Percentiles rank a stretch among this genome's conserved stretches.
phyloP scores from a whole-genome alignment of 1,140 invertebrate genomes.

The Pararge aegeria region DNA sequence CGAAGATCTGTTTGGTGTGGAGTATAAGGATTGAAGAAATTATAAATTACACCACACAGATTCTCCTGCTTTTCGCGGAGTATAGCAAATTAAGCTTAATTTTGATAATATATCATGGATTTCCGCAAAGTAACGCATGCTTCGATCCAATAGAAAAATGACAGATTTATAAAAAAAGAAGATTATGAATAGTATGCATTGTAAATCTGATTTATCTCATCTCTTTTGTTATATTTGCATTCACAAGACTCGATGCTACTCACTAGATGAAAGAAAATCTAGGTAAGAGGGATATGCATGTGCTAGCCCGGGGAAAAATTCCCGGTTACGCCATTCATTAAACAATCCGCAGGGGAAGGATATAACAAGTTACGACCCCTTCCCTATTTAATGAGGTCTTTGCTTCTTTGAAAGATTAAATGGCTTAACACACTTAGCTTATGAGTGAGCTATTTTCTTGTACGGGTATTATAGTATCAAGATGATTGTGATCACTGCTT shows the following conservation, averaged over 20 bases:
- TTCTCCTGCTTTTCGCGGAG: too few species aligned
- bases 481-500: too few species aligned
- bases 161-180: not conserved
- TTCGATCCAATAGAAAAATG: too few species aligned
- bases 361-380: constrained; percentile 2
- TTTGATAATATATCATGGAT: too few species aligned
- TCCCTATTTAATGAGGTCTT: not conserved
- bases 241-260: constrained; percentile 16
- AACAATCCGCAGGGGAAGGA: constrained; percentile 21
- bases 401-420: constrained; percentile 5
- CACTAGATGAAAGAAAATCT: constrained; percentile 20
- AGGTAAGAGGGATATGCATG: constrained; percentile 20
- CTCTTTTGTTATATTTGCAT: constrained; percentile 18
- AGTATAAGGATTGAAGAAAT: too few species aligned
- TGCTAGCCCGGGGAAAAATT: constrained; percentile 16
- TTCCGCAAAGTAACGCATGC: too few species aligned
- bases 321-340: constrained; percentile 17
- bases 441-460: not conserved
- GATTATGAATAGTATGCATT: constrained; percentile 4
- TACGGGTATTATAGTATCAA: not conserved
- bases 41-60: too few species aligned
- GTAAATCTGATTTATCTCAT: constrained; percentile 20
- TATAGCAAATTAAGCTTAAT: too few species aligned
- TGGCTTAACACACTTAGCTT: constrained; percentile 1
- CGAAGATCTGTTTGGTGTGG: too few species aligned